These are phyloP conservation scores for Lagodon rhomboides DNA, from an alignment of 2,797 vertebrate species.

Conservation along the genomic window DNA sequence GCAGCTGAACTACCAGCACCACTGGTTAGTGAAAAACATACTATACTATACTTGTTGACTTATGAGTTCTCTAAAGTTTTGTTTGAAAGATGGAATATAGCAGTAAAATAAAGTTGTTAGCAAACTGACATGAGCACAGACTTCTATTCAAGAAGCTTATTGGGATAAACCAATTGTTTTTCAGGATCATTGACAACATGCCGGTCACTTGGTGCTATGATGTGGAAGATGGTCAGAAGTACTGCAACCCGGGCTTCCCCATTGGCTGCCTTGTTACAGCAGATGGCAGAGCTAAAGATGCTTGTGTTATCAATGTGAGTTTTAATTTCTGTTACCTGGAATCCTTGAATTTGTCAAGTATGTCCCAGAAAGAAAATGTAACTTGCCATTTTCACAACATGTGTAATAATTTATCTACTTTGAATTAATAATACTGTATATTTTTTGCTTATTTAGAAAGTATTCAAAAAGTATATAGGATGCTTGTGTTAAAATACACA, in stretches of 20 bases:
- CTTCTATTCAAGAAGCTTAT: neutral
- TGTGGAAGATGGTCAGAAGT: slow-evolving; percentile 90
- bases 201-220: slow-evolving; percentile 94
- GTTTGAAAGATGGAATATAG: neutral
- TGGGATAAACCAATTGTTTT: slow-evolving; percentile 17
- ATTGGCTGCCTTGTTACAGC: slow-evolving; percentile 90
- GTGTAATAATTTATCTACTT: neutral
- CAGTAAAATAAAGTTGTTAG: neutral
- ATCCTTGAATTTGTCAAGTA: neutral
- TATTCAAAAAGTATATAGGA: neutral
- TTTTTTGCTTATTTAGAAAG: neutral
- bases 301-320: slow-evolving; percentile 93
- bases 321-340: neutral
- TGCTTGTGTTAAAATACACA: neutral
- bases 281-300: slow-evolving; percentile 88
- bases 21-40: slow-evolving; percentile 81
- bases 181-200: slow-evolving; percentile 96
- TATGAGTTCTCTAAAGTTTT: neutral
- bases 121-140: neutral
- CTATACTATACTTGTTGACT: neutral
- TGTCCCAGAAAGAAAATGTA: neutral
- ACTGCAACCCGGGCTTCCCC: slow-evolving; percentile 94
- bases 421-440: neutral
- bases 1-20: slow-evolving; percentile 93
- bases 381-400: neutral